Evolutionary conservation across 2,113 vertebrate species (phyloP), one percentile per base, ranked within the genome.

Genomic region (Hydrolagus affinis): DNA sequence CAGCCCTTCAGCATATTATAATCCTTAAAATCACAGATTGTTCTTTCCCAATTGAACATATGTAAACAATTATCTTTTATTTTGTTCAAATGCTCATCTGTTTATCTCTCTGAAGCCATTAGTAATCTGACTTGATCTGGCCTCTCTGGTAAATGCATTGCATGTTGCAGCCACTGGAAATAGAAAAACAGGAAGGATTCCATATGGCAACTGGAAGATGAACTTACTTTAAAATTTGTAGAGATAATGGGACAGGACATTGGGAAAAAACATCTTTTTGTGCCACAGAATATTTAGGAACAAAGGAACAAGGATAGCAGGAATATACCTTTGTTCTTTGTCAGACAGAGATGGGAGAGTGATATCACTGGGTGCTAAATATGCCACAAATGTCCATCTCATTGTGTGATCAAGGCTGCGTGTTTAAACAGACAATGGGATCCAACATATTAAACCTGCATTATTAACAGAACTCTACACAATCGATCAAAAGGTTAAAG

Each of bases 121-220:
- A 83, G 78, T 59, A 83, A 68, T 66, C 78, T 83, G 60, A 25
- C 15, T 66, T 83, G 25, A 83, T 68, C 62, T 83, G 78, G 25
- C 25, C 62, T 83, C 44, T 44, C 78, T 83, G 25, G 62, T 83
- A 83, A 68, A 83, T 83, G 32, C 3, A 7, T 30, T 64, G 25
- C 66, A 83, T 66, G 60, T 83, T 19, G 62, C 14, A 83, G 64
- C 14, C 8, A 30, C 28, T 64, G 62, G 15, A 66, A 66, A 21
- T 83, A 83, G 78, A 83, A 66, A 83, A 83, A 83, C 78, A 83
- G 78, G 78, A 83, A 66, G 78, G 28, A 32, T 17, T 83, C 28
- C 62, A 66, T 62, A 83, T 83, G 78, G 62, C 25, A 64, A 68
- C 78, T 66, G 64, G 17, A 83, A 66, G 12, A 25, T 83, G 25